Evolutionary conservation across 2,888 invertebrate genomes (phyloP), one percentile per base, ranked within the genome.

Genomic region (Amitus sp.): DNA sequence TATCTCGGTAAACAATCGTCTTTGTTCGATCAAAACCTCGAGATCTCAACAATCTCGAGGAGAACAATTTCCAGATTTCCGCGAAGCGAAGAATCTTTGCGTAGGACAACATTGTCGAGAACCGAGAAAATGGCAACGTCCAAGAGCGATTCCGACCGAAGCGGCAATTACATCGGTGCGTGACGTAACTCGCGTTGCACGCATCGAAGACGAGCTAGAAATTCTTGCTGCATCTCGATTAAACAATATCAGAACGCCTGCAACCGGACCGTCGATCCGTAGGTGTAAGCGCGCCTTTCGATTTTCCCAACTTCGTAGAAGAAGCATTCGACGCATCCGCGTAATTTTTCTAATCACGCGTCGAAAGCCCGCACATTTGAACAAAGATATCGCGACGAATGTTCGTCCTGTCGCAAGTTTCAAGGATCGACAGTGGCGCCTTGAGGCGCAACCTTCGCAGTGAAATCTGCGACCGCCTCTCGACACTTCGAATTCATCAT

Each of bases 391-490:
- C 42, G 42, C 42, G 12, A 42, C 42, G 19, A 42, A 42, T 42
- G 18, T 42, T 42, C 42, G 20, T 42, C 19, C n/a, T 2, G 42
- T 42, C 19, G 42, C 42, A 20, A 20, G 42, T 42, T 42, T 42
- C 42, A 42, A 42, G 42, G 42, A 42, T 42, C 42, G 2, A 20
- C 10, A 18, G 19, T 18, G 19, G 20, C 42, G 20, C 42, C 42
- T 62, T 62, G 62, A 62, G 51, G 52, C 30, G 30, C 54, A 62
- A 58, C 62, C 62, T 62, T 62, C 62, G 57, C 62, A 62, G 57
- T 58, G 62, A 62, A 62, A 58, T 62, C 50, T 28, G 27, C 46
- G 28, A 28, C 37, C 37, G 7, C 23, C 23, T 23, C 23, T 5
- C 23, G 15, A 37, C 37, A 37, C 12, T 37, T 37, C 5, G 13